Percentiles rank a stretch among this genome's conserved stretches.
These are phyloP conservation scores for Drosophila mulleri DNA, from an alignment of 2,888 invertebrate species.

Conservation along the genomic window DNA sequence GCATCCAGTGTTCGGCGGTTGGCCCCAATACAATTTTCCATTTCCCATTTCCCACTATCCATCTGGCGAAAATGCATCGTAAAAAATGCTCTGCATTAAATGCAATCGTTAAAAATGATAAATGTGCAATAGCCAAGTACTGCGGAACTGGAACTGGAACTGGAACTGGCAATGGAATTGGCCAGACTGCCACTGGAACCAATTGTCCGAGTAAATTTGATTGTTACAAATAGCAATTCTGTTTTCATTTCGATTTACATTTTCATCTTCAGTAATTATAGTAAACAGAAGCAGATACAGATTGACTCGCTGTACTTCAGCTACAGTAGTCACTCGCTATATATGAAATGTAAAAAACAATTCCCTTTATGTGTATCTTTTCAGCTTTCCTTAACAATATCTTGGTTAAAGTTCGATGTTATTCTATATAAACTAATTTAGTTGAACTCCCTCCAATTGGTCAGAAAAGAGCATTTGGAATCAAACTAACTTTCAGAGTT, in stretches of 20 bases:
- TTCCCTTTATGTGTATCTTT: too few relatives aligned
- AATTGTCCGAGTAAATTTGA: constrained; percentile 5
- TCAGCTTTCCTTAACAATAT: not conserved
- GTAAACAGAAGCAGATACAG: not conserved
- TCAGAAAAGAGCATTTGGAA: too few relatives aligned
- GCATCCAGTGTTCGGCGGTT: constrained; percentile 11
- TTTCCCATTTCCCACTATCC: constrained; percentile 29
- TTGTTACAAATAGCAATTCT: constrained; percentile 11
- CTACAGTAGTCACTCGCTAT: not conserved
- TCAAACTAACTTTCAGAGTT: too few relatives aligned
- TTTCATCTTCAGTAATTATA: constrained; percentile 6
- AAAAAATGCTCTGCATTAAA: constrained; percentile 55
- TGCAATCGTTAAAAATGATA: constrained; percentile 73
- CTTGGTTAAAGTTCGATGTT: not conserved
- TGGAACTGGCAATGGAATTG: constrained; percentile 2
- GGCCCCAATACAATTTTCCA: constrained; percentile 36
- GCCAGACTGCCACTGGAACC: constrained; percentile 1
- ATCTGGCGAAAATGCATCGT: constrained; percentile 49
- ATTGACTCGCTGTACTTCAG: not conserved
- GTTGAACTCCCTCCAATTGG: not conserved
- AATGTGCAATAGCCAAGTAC: constrained; percentile 49
- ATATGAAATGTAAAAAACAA: not conserved
- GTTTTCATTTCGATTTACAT: constrained; percentile 5
- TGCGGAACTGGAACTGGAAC: constrained; percentile 8
- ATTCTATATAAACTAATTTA: not conserved